Evolutionary conservation across 2,113 vertebrate species (phyloP).

Genomic region (Planiliza haematocheilus): DNA sequence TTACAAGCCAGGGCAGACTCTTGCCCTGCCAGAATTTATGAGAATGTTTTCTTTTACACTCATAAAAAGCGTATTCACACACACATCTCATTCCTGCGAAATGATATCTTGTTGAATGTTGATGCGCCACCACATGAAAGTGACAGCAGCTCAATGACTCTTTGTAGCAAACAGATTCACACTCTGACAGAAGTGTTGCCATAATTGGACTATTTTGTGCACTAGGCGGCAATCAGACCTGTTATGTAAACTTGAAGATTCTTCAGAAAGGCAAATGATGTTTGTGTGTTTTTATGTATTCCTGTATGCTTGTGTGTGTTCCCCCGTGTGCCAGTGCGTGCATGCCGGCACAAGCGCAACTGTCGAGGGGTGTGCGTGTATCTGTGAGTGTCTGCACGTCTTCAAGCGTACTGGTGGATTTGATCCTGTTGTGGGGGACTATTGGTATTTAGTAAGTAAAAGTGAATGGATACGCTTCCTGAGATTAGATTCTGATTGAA

Average conservation of each 20-base stretch:
- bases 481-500: no score
- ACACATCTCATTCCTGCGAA: slow-evolving; percentile 78
- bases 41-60: slow-evolving; percentile 77
- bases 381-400: slow-evolving; percentile 4
- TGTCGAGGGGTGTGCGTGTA: slow-evolving; percentile 2
- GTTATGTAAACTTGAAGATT: slow-evolving; percentile 72
- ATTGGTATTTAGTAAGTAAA: no score
- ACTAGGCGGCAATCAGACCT: slow-evolving; percentile 61
- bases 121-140: slow-evolving; percentile 73
- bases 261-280: slow-evolving; percentile 37
- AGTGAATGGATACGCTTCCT: no score
- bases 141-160: slow-evolving; percentile 66
- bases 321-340: slow-evolving; percentile 3
- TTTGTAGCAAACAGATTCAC: slow-evolving; percentile 62
- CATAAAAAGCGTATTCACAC: slow-evolving; percentile 70
- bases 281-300: slow-evolving; percentile 44
- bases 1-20: slow-evolving; percentile 78
- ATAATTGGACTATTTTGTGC: slow-evolving; percentile 65
- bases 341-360: slow-evolving; percentile 30
- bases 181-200: slow-evolving; percentile 68
- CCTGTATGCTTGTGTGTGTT: background rate
- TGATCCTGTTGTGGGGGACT: slow-evolving; percentile 25
- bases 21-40: slow-evolving; percentile 75
- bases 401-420: background rate
- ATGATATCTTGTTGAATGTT: slow-evolving; percentile 74